These are phyloP conservation scores for Ianthella basta DNA, from an alignment of 37 sponge, comb jelly and placozoan genomes.

Conservation along the genomic window DNA sequence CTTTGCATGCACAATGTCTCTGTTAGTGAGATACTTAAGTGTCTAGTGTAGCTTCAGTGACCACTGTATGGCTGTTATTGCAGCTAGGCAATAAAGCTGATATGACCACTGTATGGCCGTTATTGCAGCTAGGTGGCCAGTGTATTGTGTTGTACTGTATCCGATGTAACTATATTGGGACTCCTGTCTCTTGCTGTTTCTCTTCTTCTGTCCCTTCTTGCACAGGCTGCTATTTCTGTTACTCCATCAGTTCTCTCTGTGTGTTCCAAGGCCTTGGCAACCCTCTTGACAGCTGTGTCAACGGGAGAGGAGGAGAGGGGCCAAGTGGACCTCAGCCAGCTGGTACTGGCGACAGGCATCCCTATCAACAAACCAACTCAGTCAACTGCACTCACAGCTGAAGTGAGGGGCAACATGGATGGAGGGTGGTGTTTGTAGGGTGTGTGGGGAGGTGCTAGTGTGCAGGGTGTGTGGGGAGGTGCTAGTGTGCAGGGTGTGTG, in stretches of 20 bases:
- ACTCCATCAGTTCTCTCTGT: constrained; percentile 15
- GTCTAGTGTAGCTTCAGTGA: no score
- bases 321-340: background rate
- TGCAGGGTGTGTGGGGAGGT: no score
- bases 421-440: no score
- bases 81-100: no score
- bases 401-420: background rate
- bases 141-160: background rate
- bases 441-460: no score
- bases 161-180: background rate
- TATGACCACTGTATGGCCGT: no score
- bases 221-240: background rate
- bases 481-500: no score
- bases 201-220: background rate
- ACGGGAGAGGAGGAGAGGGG: background rate
- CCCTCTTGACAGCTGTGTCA: background rate
- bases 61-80: no score
- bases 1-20: no score
- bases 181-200: background rate
- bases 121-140: background rate
- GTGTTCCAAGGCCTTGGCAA: background rate
- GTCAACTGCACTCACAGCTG: background rate
- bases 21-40: no score
- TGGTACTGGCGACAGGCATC: background rate
- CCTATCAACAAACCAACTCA: background rate